Percentiles rank a stretch among this genome's conserved stretches.
These are phyloP conservation scores for Drosophila nigricruria DNA, from an alignment of 2,888 invertebrate genomes.

Conservation along the genomic window DNA sequence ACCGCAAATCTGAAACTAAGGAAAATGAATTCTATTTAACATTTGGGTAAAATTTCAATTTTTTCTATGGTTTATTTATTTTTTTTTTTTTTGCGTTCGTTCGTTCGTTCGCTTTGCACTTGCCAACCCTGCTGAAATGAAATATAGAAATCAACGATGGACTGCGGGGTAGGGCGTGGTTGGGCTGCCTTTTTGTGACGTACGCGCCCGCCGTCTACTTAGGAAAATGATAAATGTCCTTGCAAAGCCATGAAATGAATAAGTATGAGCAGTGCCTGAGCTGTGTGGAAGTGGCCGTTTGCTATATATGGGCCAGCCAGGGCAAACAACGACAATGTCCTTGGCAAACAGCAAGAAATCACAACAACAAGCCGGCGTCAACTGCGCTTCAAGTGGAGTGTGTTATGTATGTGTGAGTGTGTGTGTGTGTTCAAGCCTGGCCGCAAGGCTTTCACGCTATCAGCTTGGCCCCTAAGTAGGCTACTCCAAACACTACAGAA, in stretches of 20 bases:
- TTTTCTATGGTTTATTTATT: conserved; percentile 26
- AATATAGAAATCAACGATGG: conserved; percentile 70
- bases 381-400: conserved; percentile 45
- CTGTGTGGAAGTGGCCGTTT: conserved; percentile 10
- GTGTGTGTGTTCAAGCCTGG: conserved; percentile 7
- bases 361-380: conserved; percentile 55
- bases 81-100: neutral
- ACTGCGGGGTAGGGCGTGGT: conserved; percentile 27
- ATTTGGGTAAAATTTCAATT: conserved; percentile 68
- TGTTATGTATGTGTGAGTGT: conserved; percentile 11
- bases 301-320: conserved; percentile 43
- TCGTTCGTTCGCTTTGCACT: neutral
- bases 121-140: conserved; percentile 28
- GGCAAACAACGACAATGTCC: conserved; percentile 64
- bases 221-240: conserved; percentile 80
- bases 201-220: conserved; percentile 71
- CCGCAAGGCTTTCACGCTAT: conserved; percentile 27
- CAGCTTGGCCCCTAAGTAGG: conserved; percentile 54
- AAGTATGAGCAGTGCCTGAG: conserved; percentile 53
- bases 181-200: conserved; percentile 66
- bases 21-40: conserved; percentile 78
- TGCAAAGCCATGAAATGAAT: conserved; percentile 80
- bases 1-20: conserved; percentile 65
- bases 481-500: conserved; percentile 49
- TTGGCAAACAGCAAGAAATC: conserved; percentile 66